Conservation (phyloP, 2,888 invertebrate species). For the Thalpophila matura region DNA sequence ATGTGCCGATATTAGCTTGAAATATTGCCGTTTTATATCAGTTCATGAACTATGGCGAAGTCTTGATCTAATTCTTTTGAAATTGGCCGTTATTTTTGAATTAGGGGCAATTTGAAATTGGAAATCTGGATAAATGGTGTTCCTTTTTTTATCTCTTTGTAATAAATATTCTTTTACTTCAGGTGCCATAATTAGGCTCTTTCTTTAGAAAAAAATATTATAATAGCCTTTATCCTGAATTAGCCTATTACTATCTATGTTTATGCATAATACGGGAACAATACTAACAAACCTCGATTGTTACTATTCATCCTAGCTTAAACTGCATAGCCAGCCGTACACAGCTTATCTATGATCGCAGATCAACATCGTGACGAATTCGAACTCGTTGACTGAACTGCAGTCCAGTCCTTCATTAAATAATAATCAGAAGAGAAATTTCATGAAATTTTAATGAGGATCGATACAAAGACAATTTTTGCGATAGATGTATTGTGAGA, state of each 20-base stretch:
- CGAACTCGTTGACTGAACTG: background rate
- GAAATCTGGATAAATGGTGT: conserved; percentile 7
- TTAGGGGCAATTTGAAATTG: conserved; percentile 42
- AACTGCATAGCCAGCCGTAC: conserved; percentile 21
- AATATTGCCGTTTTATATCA: conserved; percentile 58
- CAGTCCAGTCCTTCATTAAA: background rate
- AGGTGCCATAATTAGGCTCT: background rate
- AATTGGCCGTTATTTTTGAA: conserved; percentile 45
- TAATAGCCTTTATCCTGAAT: background rate
- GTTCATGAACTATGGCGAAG: conserved; percentile 43
- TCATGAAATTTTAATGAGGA: background rate
- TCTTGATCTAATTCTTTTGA: conserved; percentile 49
- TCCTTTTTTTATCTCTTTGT: background rate
- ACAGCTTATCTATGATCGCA: conserved; percentile 30
- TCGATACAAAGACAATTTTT: too few species aligned
- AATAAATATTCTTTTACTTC: background rate
- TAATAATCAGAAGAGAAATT: background rate
- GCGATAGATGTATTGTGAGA: too few species aligned
- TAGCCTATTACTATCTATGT: background rate
- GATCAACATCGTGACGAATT: conserved; percentile 19
- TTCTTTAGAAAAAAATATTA: background rate
- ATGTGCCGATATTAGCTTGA: conserved; percentile 54
- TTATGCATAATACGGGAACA: conserved; percentile 23
- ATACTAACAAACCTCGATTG: conserved; percentile 34
- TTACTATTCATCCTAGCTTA: conserved; percentile 25